Conservation (phyloP, 2,888 invertebrate genomes). For the Cryptus armator region DNA sequence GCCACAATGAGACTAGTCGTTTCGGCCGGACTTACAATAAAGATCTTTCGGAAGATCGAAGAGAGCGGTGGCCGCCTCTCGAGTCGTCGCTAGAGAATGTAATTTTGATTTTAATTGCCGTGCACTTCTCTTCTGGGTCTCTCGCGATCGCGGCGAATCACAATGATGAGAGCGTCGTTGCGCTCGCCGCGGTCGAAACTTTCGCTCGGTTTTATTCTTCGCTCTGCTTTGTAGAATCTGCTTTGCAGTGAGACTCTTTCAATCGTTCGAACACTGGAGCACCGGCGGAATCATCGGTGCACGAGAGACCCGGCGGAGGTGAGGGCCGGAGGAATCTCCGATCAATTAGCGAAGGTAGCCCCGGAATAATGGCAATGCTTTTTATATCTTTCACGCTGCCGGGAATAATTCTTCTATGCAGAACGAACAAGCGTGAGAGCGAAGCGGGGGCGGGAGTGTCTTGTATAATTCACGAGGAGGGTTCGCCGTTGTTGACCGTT, state of each 20-base stretch:
- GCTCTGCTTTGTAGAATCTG: slow-evolving; percentile 1
- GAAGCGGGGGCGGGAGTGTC: background rate
- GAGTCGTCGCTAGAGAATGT: slow-evolving; percentile 46
- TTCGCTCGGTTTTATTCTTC: slow-evolving; percentile 43
- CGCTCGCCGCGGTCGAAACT: slow-evolving; percentile 30
- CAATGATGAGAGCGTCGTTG: slow-evolving; percentile 37
- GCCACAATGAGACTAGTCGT: slow-evolving; percentile 14
- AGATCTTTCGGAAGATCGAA: background rate
- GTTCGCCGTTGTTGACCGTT: slow-evolving; percentile 25
- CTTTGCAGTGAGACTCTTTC: slow-evolving; percentile 11
- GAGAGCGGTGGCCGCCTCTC: background rate
- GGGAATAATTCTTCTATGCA: slow-evolving; percentile 13
- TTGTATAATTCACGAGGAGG: slow-evolving; percentile 48
- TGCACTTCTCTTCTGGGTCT: slow-evolving; percentile 30
- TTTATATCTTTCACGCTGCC: slow-evolving; percentile 30
- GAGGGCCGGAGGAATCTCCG: background rate
- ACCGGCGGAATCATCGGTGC: background rate
- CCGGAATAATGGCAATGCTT: slow-evolving; percentile 56
- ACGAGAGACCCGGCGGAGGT: background rate
- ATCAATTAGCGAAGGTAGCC: slow-evolving; percentile 57
- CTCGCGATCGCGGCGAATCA: slow-evolving; percentile 55
- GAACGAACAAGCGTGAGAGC: slow-evolving; percentile 14
- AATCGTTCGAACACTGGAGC: slow-evolving; percentile 17
- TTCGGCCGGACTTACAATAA: background rate
- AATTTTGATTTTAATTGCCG: slow-evolving; percentile 59